Percentiles rank a stretch among this genome's conserved stretches.
Conservation (phyloP, 2,888 invertebrate genomes). For the Volucella inanis region DNA sequence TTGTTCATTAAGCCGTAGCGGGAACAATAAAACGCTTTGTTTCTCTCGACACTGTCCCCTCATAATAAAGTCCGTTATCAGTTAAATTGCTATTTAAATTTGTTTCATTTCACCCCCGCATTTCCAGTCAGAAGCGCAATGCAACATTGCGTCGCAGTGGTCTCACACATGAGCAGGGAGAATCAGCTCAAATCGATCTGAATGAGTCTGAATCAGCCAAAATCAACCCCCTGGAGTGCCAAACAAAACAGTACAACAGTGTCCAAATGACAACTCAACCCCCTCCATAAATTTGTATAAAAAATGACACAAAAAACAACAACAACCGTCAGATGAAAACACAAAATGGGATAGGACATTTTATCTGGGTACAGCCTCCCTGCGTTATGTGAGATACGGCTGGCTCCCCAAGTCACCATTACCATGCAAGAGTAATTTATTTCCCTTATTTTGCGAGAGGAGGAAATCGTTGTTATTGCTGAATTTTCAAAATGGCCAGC, state of each 20-base stretch:
- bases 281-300: constrained; percentile 40
- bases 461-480: constrained; percentile 72
- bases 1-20: constrained; percentile 14
- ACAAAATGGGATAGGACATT: constrained; percentile 49
- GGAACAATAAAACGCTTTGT: background rate
- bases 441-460: constrained; percentile 58
- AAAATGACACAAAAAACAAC: constrained; percentile 29
- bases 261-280: constrained; percentile 70
- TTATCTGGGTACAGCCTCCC: constrained; percentile 62
- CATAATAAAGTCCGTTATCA: constrained; percentile 51
- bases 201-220: constrained; percentile 61
- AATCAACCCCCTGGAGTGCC: constrained; percentile 62
- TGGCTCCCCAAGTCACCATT: constrained; percentile 65
- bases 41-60: background rate
- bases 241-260: constrained; percentile 55
- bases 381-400: constrained; percentile 47
- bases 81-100: constrained; percentile 62
- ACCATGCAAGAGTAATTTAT: constrained; percentile 68
- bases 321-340: constrained; percentile 17
- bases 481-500: constrained; percentile 73
- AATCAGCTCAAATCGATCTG: constrained; percentile 41
- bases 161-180: constrained; percentile 1
- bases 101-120: constrained; percentile 32
- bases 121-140: constrained; percentile 4
- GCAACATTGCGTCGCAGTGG: background rate